Base-by-base conservation (phyloP, 53 echinoderm and acorn worm species). In the Arbacia lixula region DNA sequence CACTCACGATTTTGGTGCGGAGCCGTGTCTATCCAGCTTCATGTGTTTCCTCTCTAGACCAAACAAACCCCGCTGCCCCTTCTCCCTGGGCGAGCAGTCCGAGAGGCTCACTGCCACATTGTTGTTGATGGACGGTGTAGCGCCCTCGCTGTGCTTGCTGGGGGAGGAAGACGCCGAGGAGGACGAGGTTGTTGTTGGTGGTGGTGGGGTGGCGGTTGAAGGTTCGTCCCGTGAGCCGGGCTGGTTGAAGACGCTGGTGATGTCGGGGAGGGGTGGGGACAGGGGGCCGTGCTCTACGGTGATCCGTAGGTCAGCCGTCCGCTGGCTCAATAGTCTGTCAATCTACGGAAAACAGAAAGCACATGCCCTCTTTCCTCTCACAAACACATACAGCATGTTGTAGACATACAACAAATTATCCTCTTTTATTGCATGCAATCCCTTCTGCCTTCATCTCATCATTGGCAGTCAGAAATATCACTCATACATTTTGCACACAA, bases 241-340 rank as follows among this genome's bases (percentile, higher is more conserved):
- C 57, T 53, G 51, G 60, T 74, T 40, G 63, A 84, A 38, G 82
- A 71, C 60, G 40, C 32, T 31, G 35, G 40, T n/a, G 88, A 64
- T 37, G 54, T 56, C 67, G 73, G 49, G 53, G 72, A 84, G 12
- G 76, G 80, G 27, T 71, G 39, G 14, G 61, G 85, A 58, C 17
- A 40, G 25, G n/a, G 96, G 96, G 49, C 94, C 93, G 31, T 91
- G 96, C 72, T 96, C 96, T 28, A 96, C 71, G 33, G 96, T 96
- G 60, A 96, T 72, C 14, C 90, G 76, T 27, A 96, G 84, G 60
- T 90, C 91, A 6, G 87, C 76, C 12, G 87, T 90, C 49, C 89
- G 85, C 61, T 87, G 87, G 55, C 91, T 89, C 30, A 96, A 82
- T 28, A 96, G 56, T 27, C 66, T 77, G 29, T 93, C 93, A 76